Conservation (phyloP, 2,797 vertebrate species). For the Simalia tracyae region DNA sequence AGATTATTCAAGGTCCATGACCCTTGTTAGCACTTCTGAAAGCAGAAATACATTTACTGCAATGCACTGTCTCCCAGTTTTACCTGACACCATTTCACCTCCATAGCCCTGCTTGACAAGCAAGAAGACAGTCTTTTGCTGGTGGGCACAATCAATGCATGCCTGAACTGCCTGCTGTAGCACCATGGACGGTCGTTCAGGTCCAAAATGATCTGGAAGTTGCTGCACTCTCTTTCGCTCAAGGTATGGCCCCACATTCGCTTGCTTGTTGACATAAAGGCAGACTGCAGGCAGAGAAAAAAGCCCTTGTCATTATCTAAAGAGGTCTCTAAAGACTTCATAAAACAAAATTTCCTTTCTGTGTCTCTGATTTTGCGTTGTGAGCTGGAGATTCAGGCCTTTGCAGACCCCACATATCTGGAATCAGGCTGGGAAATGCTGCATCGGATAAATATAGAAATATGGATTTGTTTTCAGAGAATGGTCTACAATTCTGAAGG, state of each 20-base stretch:
- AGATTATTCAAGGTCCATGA: background rate
- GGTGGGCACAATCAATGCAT: conserved; percentile 94
- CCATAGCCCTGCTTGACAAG: conserved; percentile 95
- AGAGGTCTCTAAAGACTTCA: background rate
- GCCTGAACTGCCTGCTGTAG: conserved; percentile 95
- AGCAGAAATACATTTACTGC: background rate
- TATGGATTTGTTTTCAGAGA: background rate
- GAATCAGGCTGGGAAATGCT: background rate
- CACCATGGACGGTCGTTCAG: conserved; percentile 85
- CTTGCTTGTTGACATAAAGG: conserved; percentile 96
- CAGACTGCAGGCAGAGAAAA: conserved; percentile 80
- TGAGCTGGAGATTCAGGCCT: background rate
- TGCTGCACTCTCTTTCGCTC: conserved; percentile 94
- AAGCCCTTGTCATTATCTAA: background rate
- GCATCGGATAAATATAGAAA: background rate
- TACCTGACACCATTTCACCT: conserved; percentile 93
- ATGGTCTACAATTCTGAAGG: background rate
- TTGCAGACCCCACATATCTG: background rate
- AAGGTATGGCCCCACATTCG: conserved; percentile 88
- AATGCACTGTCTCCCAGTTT: conserved; percentile 20
- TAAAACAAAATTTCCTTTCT: background rate
- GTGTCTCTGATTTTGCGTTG: background rate
- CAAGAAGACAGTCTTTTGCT: conserved; percentile 93
- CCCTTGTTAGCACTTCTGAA: background rate
- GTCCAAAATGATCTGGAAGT: conserved; percentile 93